Conservation (phyloP, 2,113 vertebrate species). For the Entomyzon cyanotis region DNA sequence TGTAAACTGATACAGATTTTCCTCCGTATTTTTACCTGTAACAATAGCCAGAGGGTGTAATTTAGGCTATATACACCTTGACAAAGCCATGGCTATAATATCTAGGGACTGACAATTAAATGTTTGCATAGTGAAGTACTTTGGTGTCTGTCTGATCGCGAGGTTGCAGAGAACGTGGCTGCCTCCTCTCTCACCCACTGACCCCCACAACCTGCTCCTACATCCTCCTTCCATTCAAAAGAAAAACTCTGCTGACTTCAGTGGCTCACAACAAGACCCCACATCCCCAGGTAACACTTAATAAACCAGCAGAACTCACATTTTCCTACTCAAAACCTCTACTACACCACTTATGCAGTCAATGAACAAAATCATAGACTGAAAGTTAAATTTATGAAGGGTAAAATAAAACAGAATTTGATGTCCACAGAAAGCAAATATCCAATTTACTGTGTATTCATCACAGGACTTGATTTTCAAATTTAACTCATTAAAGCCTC, state of each 20-base stretch:
- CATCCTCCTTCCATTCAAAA: not conserved
- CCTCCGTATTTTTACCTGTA: conserved; percentile 10
- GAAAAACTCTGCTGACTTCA: not conserved
- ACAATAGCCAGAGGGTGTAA: conserved; percentile 41
- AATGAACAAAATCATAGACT: not conserved
- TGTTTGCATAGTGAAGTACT: not conserved
- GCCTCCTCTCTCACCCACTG: rapidly evolving
- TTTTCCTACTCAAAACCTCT: not conserved
- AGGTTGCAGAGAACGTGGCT: not conserved
- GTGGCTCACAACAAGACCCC: not conserved
- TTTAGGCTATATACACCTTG: not conserved
- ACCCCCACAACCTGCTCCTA: not conserved
- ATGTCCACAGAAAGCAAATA: not conserved
- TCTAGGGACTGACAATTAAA: conserved; percentile 14
- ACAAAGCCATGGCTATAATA: conserved; percentile 4
- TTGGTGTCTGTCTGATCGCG: not conserved
- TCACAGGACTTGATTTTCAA: not conserved
- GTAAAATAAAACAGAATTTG: not conserved
- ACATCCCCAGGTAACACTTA: not conserved
- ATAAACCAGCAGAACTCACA: not conserved
- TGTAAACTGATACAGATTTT: conserved; percentile 28
- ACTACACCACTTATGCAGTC: rapidly evolving
- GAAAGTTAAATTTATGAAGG: not conserved
- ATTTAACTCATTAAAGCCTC: not conserved
- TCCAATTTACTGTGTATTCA: not conserved